Evolutionary conservation across 2,113 vertebrate genomes (phyloP).

Genomic region (Labeo rohita): DNA sequence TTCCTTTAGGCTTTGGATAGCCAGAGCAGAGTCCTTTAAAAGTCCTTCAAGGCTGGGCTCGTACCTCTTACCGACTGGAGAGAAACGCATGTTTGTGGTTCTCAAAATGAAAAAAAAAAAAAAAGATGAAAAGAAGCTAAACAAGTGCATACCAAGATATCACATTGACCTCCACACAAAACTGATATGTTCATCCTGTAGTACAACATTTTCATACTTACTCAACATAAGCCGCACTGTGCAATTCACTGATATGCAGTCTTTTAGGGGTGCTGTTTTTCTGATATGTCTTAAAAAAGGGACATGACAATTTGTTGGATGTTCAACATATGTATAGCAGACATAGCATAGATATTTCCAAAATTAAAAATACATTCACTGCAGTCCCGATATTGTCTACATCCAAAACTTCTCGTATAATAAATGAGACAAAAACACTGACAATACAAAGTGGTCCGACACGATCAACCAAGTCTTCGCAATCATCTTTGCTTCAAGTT

Average conservation of each 20-base stretch:
- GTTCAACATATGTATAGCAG: background rate
- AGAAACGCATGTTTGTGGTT: constrained; percentile 38
- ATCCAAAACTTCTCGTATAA: background rate
- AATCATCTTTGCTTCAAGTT: background rate
- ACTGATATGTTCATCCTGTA: background rate
- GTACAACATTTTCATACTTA: background rate
- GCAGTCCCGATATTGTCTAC: background rate
- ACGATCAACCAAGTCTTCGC: background rate
- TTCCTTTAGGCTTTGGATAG: constrained; percentile 52
- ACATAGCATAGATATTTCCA: background rate
- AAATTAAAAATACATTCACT: constrained; percentile 48
- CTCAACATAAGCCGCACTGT: background rate
- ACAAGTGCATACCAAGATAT: constrained; percentile 28
- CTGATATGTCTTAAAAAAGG: background rate
- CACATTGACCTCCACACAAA: constrained; percentile 54
- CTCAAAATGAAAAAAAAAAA: constrained; percentile 25
- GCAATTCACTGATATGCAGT: constrained; percentile 8
- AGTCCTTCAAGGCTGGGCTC: constrained; percentile 50
- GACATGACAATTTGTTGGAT: background rate
- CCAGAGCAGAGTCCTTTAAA: constrained; percentile 51
- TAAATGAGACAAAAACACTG: background rate
- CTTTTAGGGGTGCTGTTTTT: background rate
- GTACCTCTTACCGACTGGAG: constrained; percentile 45
- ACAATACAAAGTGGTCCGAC: background rate
- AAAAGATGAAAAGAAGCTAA: background rate